Evolutionary conservation across 2,888 invertebrate species (phyloP).

Genomic region (Morpho deidamia): DNA sequence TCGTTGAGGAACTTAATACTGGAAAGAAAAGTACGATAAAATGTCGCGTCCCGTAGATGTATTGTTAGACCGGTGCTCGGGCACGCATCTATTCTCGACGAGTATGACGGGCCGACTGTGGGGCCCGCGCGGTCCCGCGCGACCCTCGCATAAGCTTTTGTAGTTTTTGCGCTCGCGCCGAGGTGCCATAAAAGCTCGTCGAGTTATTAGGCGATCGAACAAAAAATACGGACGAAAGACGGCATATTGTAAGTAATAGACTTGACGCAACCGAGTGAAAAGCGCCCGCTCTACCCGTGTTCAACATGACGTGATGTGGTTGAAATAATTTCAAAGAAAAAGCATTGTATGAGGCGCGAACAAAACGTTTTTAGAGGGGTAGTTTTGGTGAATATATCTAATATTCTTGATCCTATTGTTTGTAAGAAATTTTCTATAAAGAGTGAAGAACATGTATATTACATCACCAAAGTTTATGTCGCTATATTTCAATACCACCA

Average conservation of each 20-base stretch:
- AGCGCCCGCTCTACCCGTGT: slow-evolving; percentile 50
- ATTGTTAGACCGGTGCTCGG: slow-evolving; percentile 8
- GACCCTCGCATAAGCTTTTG: slow-evolving; percentile 72
- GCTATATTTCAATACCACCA: too few relatives aligned
- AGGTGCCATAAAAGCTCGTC: slow-evolving; percentile 76
- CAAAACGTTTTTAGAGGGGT: slow-evolving; percentile 33
- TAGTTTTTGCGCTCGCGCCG: slow-evolving; percentile 75
- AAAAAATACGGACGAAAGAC: slow-evolving; percentile 67
- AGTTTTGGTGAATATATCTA: slow-evolving; percentile 8
- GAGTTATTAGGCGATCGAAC: slow-evolving; percentile 67
- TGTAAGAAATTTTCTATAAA: background rate
- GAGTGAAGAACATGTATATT: background rate
- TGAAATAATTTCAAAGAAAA: slow-evolving; percentile 56
- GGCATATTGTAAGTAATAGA: slow-evolving; percentile 59
- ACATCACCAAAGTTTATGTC: too few relatives aligned
- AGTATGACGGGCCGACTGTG: slow-evolving; percentile 54
- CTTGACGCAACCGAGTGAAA: slow-evolving; percentile 55
- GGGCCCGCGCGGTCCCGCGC: slow-evolving; percentile 35
- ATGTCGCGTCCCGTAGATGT: slow-evolving; percentile 11
- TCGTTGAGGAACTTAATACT: slow-evolving; percentile 13
- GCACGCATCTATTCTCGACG: slow-evolving; percentile 31
- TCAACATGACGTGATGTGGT: slow-evolving; percentile 60
- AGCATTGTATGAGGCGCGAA: slow-evolving; percentile 65
- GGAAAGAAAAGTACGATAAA: slow-evolving; percentile 15
- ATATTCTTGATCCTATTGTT: background rate